Percentiles rank a stretch among this genome's conserved stretches.
These are phyloP conservation scores for Bombus impatiens DNA, from an alignment of 1,140 invertebrate genomes.

Conservation along the genomic window DNA sequence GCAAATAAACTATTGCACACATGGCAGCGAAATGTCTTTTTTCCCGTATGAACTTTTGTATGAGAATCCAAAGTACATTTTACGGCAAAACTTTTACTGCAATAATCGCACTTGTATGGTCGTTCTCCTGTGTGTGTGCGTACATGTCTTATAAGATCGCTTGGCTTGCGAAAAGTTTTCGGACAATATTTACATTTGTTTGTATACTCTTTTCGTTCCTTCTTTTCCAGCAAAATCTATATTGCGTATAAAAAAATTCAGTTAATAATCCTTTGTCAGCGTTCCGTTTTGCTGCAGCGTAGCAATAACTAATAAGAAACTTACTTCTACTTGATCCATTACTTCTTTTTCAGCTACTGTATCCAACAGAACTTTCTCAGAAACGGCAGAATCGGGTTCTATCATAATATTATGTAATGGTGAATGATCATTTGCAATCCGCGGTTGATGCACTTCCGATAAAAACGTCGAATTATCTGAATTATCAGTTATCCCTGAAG, in stretches of 20 bases:
- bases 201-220: conserved; percentile 72
- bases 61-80: conserved; percentile 87
- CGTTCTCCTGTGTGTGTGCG: conserved; percentile 87
- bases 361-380: conserved; percentile 83
- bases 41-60: conserved; percentile 84
- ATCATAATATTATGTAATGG: conserved; percentile 4
- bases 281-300: not conserved
- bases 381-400: conserved; percentile 75
- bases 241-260: not conserved
- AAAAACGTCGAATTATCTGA: conserved; percentile 48
- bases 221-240: conserved; percentile 28
- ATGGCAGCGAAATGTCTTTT: conserved; percentile 84
- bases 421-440: not conserved
- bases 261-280: not conserved
- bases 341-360: conserved; percentile 74
- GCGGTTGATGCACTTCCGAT: conserved; percentile 13
- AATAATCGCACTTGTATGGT: conserved; percentile 86
- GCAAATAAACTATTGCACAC: conserved; percentile 85
- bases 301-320: not conserved
- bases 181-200: conserved; percentile 85
- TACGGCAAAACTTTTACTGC: conserved; percentile 86
- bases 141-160: conserved; percentile 83
- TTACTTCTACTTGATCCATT: conserved; percentile 66
- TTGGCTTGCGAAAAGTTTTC: conserved; percentile 83
- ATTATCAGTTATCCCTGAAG: conserved; percentile 56